These are phyloP conservation scores for Drosophila colorata DNA, from an alignment of 2,888 invertebrate species.

Conservation along the genomic window DNA sequence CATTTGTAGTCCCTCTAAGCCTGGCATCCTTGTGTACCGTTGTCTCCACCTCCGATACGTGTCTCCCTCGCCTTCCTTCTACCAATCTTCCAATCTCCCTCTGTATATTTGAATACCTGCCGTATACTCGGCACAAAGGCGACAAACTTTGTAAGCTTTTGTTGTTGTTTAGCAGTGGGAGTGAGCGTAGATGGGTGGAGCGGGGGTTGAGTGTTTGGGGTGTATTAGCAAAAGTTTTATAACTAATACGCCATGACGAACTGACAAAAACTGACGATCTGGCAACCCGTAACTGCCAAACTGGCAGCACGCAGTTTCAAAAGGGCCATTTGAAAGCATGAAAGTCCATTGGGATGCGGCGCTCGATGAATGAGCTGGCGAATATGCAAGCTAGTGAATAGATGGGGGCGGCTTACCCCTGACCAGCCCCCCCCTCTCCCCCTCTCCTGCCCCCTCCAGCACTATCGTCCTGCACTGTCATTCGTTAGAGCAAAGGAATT, in stretches of 20 bases:
- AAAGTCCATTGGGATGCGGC: slow-evolving; percentile 13
- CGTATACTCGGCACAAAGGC: slow-evolving; percentile 41
- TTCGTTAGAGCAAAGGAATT: slow-evolving; percentile 44
- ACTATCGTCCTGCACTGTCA: no score
- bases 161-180: background rate
- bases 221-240: slow-evolving; percentile 38
- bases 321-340: slow-evolving; percentile 39
- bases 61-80: background rate
- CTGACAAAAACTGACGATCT: slow-evolving; percentile 33
- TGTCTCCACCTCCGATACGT: background rate
- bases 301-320: slow-evolving; percentile 37
- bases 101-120: slow-evolving; percentile 46
- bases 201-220: background rate
- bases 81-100: background rate
- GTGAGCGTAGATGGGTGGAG: no score
- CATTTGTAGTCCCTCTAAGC: slow-evolving; percentile 1
- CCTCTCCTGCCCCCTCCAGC: background rate
- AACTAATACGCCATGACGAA: slow-evolving; percentile 67
- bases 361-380: slow-evolving; percentile 32
- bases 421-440: background rate
- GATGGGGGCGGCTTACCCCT: background rate
- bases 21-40: no score
- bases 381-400: slow-evolving; percentile 35
- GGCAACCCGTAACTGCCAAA: slow-evolving; percentile 21
- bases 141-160: slow-evolving; percentile 41